phyloP scores from a whole-genome alignment of 2,113 vertebrate genomes.

The Pterocles gutturalis region DNA sequence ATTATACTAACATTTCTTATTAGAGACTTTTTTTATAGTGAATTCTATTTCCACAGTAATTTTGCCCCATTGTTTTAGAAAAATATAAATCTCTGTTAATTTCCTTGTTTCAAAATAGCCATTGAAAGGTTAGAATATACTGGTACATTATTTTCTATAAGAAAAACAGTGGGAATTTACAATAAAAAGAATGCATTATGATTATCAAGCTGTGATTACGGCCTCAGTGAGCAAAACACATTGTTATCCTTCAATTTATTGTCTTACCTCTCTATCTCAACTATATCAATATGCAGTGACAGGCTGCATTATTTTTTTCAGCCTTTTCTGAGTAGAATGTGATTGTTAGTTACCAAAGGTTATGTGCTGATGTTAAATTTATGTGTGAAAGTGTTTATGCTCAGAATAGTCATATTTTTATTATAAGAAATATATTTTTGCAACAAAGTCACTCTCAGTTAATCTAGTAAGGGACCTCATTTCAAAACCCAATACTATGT shows the following conservation, averaged over 20 bases:
- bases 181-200: background rate
- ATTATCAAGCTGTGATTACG: slow-evolving; percentile 24
- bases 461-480: background rate
- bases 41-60: background rate
- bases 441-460: background rate
- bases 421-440: background rate
- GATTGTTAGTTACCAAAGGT: background rate
- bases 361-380: background rate
- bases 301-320: background rate
- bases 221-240: background rate
- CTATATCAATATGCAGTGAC: background rate
- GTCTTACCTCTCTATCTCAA: background rate
- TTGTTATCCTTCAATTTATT: slow-evolving; percentile 25
- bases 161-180: slow-evolving; percentile 1
- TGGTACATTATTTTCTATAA: background rate
- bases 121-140: background rate
- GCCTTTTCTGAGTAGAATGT: background rate
- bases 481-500: background rate
- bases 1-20: background rate
- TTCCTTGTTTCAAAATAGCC: slow-evolving; percentile 1
- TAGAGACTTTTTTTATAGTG: background rate
- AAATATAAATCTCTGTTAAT: background rate
- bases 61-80: background rate
- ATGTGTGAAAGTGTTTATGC: background rate
- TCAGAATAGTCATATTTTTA: background rate